Evolutionary conservation across 2,888 invertebrate genomes (phyloP), one percentile per base, ranked within the genome.

Genomic region (Synergus gifuensis): DNA sequence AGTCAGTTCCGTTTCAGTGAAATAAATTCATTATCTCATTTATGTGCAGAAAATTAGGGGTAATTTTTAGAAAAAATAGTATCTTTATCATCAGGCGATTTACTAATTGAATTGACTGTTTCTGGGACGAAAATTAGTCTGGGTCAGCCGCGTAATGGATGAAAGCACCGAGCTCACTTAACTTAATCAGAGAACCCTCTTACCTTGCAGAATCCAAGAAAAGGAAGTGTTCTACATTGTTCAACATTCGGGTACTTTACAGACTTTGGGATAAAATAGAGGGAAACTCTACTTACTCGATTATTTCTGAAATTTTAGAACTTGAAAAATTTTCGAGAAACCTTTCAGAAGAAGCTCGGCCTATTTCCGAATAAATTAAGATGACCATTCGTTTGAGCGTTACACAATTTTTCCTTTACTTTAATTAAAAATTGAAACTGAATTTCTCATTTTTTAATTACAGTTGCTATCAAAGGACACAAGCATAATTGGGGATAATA

Each of bases 191-290:
- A 18, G 58, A 58, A 58, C 18, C 54, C 62, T 64, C 64, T 69
- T 11, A 16, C 44, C 66, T 18, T 69, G 44, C 46, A 69, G 46
- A 49, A 69, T 44, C 28, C n/a, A 69, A 46, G 42, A 7, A 18
- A 22, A 67, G 67, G 44, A 69, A 69, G 49, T 49, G 69, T 49
- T 14, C 69, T 46, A 49, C 69, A 69, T 49, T 69, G 58, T 58
- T 58, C 58, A 58, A 58, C 58, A 58, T 64, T 40, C 46, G 46
- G 14, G 16, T 46, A 69, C 46, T 69, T 46, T 11, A 36, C 14
- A 28, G 16, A n/a, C 58, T 58, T 44, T 11, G 9, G 16, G n/a
- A 58, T 58, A 11, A 18, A 58, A 16, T 28, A 28, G 16, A 16
- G 49, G 16, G 16, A 69, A 49, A 46, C 49, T 28, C 16, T 40